A percentile compares a stretch with the other conserved stretches of the same genome.
Evolutionary conservation across 2,888 invertebrate species (phyloP).

Genomic region (Serrognathus titanus): DNA sequence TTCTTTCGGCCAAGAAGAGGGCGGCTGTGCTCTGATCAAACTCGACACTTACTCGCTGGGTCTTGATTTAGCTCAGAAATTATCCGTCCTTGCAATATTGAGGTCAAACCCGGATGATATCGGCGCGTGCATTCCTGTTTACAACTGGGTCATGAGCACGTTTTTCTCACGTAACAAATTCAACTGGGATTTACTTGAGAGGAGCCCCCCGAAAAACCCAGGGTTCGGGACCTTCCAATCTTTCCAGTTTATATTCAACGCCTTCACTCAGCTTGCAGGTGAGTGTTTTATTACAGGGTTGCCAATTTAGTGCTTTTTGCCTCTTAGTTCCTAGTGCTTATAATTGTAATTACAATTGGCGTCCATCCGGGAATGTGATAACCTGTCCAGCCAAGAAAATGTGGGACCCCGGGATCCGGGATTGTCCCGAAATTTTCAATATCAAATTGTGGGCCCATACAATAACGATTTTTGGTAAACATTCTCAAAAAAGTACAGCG

Average conservation of each 20-base stretch:
- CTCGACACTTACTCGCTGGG: constrained; percentile 17
- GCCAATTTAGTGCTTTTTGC: too few species aligned
- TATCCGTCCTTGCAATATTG: constrained; percentile 30
- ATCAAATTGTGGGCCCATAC: too few species aligned
- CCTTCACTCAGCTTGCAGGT: constrained; percentile 2
- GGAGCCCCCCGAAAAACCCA: background rate
- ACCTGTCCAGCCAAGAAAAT: too few species aligned
- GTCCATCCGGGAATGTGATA: too few species aligned
- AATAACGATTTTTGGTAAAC: too few species aligned
- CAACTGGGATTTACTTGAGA: too few species aligned
- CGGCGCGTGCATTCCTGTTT: constrained; percentile 17
- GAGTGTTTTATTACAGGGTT: too few species aligned
- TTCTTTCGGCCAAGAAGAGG: constrained; percentile 2
- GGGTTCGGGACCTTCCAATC: constrained; percentile 1
- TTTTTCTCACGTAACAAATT: background rate
- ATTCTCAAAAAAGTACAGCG: too few species aligned
- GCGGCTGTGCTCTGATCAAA: background rate
- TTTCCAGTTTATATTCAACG: constrained; percentile 5
- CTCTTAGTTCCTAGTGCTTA: too few species aligned
- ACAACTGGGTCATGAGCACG: constrained; percentile 16
- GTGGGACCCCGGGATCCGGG: too few species aligned
- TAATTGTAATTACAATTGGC: too few species aligned
- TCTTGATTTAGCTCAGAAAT: constrained; percentile 25
- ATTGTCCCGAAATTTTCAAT: too few species aligned
- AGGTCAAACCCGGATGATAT: constrained; percentile 21